Base-by-base conservation (phyloP, 2,797 vertebrate species). In the Ispidina picta region DNA sequence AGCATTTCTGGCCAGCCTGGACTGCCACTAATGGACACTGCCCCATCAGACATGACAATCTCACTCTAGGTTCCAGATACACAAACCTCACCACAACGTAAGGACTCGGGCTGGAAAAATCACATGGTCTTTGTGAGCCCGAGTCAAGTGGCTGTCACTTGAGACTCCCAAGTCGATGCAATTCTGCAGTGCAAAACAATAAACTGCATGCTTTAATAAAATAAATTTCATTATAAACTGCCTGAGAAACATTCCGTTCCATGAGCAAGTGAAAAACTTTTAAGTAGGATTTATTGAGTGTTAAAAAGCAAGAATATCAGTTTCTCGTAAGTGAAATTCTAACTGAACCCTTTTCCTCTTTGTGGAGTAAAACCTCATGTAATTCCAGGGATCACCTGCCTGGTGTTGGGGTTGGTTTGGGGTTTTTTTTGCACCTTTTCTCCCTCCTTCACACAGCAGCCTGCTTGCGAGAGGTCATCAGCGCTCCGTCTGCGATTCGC, bases 361-460 rank as follows among this genome's bases (percentile, higher is more conserved):
- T 28, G 56, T 76, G 55, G 87, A 93, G 35, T 55, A 87, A 78
- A 83, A 59, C 10, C 26, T 41, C n/a, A 31, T 11, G 41, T 70
- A 85, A 90, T 89, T 76, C 49, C 51, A 55, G 55, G 52, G 28
- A 22, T 89, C 37, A 3, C 70, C 76, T 2, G 54, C 48, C 43
- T 3, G 10, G 8, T 4, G 20, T 13, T 1, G 46, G 48, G 20
- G 5, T 13, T 37, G 37, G 37, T 37, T 37, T 37, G 37, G 37
- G 37, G 37, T 14, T 2, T 4, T 6, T 5, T 12, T 0, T 4
- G 33, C 16, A 5, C 12, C 12, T 31, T 15, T 7, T 4, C 12
- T 14, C 8, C 23, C 48, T 46, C 25, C 35, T 6, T 15, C 56
- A 7, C 28, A 23, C 22, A 2, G 39, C 60, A 14, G 26, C 37